Evolutionary conservation across 2,888 invertebrate genomes (phyloP).

Genomic region (Cerastoderma edule): DNA sequence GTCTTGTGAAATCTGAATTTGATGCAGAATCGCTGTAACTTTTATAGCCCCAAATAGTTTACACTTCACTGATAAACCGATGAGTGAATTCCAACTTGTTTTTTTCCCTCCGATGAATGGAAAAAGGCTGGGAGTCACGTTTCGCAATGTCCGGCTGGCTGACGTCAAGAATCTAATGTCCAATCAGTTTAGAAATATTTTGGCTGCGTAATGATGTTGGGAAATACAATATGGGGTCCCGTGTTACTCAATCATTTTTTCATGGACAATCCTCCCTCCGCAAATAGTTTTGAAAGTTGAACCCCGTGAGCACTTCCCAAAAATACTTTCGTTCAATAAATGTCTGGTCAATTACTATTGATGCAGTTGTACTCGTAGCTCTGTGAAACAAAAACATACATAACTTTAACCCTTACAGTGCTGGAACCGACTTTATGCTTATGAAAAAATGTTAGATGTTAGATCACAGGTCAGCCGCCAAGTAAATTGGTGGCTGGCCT

Average conservation of each 20-base stretch:
- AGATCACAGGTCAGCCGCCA: too few relatives aligned
- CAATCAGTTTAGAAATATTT: background rate
- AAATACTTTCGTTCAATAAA: background rate
- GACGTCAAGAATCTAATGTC: background rate
- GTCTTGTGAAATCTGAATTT: background rate
- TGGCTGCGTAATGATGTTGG: background rate
- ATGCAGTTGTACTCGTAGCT: background rate
- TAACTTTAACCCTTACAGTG: too few relatives aligned
- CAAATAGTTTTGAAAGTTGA: slow-evolving; percentile 19
- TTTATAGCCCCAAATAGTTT: background rate
- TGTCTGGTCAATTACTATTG: background rate
- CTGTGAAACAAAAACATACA: background rate
- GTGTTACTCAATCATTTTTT: background rate
- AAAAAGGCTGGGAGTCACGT: too few relatives aligned
- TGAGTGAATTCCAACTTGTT: too few relatives aligned
- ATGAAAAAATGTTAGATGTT: too few relatives aligned
- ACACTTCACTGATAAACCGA: background rate
- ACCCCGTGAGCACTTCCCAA: slow-evolving; percentile 3
- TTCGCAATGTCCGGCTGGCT: background rate
- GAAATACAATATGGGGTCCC: background rate
- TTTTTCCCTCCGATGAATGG: too few relatives aligned
- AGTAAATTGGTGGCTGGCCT: too few relatives aligned
- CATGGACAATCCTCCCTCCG: slow-evolving; percentile 10
- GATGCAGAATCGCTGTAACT: background rate
- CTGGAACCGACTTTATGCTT: too few relatives aligned